These are phyloP conservation scores for Drosophila fulvimacula DNA, from an alignment of 2,888 invertebrate species.

Conservation along the genomic window DNA sequence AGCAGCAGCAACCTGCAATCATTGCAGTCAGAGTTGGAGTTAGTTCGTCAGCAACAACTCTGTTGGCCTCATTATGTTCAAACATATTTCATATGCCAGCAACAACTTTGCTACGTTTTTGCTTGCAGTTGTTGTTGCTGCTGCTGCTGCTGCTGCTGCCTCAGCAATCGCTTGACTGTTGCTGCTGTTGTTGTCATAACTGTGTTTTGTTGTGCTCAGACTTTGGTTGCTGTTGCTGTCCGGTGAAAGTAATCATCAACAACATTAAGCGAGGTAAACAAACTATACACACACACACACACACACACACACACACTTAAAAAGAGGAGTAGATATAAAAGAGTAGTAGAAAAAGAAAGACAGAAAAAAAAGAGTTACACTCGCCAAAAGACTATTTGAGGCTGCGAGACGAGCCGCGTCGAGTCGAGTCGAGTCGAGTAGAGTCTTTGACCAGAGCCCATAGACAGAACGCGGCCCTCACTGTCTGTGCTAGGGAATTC, in stretches of 20 bases:
- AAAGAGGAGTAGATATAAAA: constrained; percentile 21
- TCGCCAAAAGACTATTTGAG: constrained; percentile 63
- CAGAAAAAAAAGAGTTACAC: constrained; percentile 58
- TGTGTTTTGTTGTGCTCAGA: constrained; percentile 67
- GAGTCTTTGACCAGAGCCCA: constrained; percentile 29
- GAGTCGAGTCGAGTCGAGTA: constrained; percentile 4
- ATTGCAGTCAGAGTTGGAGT: constrained; percentile 54
- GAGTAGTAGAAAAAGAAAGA: constrained; percentile 7
- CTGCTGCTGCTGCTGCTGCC: constrained; percentile 26
- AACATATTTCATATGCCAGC: constrained; percentile 76
- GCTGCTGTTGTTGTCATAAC: constrained; percentile 71
- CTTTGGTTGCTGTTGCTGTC: constrained; percentile 68
- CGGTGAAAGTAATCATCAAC: constrained; percentile 77
- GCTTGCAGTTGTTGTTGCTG: constrained; percentile 29
- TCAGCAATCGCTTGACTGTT: constrained; percentile 52
- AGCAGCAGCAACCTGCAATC: constrained; percentile 67
- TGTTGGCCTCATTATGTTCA: constrained; percentile 74
- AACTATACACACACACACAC: constrained; percentile 48
- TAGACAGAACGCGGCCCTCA: constrained; percentile 35
- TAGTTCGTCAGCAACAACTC: constrained; percentile 51
- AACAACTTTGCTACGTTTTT: constrained; percentile 54
- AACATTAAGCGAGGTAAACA: constrained; percentile 68
- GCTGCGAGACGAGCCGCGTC: constrained; percentile 4
- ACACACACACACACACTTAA: constrained; percentile 5
- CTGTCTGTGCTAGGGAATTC: constrained; percentile 43